Conservation (phyloP, 1,140 invertebrate species). For the Hypsibius dujardini region DNA sequence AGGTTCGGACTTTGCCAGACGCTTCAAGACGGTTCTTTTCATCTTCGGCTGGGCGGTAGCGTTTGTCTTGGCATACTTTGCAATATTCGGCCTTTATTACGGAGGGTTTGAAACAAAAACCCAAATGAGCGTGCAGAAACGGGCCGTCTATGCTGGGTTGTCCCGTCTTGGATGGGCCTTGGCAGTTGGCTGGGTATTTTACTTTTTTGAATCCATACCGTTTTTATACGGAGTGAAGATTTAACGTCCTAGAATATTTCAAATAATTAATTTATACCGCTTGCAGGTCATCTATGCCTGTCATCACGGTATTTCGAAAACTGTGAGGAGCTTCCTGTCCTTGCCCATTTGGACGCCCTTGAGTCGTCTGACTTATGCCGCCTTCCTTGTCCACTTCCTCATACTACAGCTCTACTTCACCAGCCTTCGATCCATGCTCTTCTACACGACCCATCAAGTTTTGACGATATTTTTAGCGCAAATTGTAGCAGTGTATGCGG, state of each 20-base stretch:
- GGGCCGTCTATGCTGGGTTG: not conserved
- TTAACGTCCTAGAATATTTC: too few relatives aligned
- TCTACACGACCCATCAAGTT: not conserved
- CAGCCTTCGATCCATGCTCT: conserved; percentile 1
- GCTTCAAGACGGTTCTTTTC: not conserved
- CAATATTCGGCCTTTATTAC: too few relatives aligned
- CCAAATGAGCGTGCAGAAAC: not conserved
- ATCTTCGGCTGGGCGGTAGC: too few relatives aligned
- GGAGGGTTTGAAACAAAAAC: too few relatives aligned
- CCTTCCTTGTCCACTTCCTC: not conserved
- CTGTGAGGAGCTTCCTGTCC: not conserved
- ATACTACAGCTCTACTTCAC: conserved; percentile 11
- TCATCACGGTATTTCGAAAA: not conserved
- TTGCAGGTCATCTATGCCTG: conserved; percentile 11
- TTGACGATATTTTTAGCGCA: not conserved
- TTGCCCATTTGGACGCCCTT: not conserved
- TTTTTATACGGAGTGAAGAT: too few relatives aligned
- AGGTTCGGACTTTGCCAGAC: not conserved
- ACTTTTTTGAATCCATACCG: too few relatives aligned
- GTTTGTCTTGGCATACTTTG: too few relatives aligned
- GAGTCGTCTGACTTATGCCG: not conserved
- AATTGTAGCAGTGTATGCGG: not conserved
- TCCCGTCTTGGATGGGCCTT: not conserved
- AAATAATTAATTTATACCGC: too few relatives aligned
- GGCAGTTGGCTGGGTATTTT: not conserved